A percentile compares a stretch with the other conserved stretches of the same genome.
These are phyloP conservation scores for Caenorhabditis afra DNA, from an alignment of 2,888 invertebrate genomes.

Conservation along the genomic window DNA sequence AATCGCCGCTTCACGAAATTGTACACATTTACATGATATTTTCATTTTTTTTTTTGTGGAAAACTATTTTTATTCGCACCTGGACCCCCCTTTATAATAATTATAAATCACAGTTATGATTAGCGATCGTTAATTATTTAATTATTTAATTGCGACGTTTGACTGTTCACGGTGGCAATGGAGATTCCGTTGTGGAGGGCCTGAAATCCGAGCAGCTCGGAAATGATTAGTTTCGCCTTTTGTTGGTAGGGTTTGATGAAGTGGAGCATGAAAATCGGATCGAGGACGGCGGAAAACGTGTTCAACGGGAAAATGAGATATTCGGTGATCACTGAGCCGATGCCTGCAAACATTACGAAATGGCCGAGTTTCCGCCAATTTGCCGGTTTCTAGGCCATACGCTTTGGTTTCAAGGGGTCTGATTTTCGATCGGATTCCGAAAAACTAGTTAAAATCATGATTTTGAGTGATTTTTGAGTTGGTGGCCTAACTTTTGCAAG, in stretches of 20 bases:
- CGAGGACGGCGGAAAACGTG: constrained; percentile 30
- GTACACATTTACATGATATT: too few relatives aligned
- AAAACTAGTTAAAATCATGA: too few relatives aligned
- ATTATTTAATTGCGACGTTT: constrained; percentile 25
- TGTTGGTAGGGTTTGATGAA: constrained; percentile 45
- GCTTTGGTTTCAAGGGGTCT: background rate
- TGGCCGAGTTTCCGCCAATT: background rate
- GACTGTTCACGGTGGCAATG: constrained; percentile 21
- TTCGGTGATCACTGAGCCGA: constrained; percentile 31
- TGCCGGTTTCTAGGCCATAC: background rate
- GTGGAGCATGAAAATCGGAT: constrained; percentile 35
- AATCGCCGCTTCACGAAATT: too few relatives aligned
- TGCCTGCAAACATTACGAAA: constrained; percentile 9
- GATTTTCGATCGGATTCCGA: background rate
- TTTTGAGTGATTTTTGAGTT: too few relatives aligned
- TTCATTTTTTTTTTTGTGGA: background rate
- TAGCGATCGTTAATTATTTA: too few relatives aligned
- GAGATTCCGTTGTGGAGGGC: background rate
- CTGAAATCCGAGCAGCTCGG: background rate
- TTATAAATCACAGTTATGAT: too few relatives aligned
- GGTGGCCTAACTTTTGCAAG: too few relatives aligned
- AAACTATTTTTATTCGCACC: too few relatives aligned
- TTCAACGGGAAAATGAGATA: constrained; percentile 42
- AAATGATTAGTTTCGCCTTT: constrained; percentile 30
- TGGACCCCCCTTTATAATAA: too few relatives aligned